Percentiles rank a stretch among this genome's conserved stretches.
Evolutionary conservation across 2,113 vertebrate species (phyloP).

Genomic region (Triplophysa rosa): DNA sequence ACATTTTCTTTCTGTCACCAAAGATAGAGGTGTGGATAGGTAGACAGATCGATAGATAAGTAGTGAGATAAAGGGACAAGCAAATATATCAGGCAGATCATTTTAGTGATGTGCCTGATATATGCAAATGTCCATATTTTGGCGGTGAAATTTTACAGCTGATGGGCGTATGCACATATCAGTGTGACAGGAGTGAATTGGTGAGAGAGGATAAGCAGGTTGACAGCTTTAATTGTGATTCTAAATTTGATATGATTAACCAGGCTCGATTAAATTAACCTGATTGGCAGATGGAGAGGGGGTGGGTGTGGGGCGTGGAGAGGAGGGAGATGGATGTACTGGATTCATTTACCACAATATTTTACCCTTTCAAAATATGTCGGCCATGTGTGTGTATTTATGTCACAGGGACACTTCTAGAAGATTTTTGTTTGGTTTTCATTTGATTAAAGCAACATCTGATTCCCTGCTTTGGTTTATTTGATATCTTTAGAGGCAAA

Average conservation of each 20-base stretch:
- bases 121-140: neutral
- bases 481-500: neutral
- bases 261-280: slow-evolving; percentile 65
- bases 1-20: neutral
- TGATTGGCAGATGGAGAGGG: slow-evolving; percentile 69
- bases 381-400: neutral
- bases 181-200: slow-evolving; percentile 35
- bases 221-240: slow-evolving; percentile 59
- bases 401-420: neutral
- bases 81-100: neutral
- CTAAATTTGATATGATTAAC: slow-evolving; percentile 69
- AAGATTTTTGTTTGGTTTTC: neutral
- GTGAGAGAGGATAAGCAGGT: slow-evolving; percentile 33
- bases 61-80: neutral
- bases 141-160: neutral
- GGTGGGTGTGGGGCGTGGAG: neutral
- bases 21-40: neutral
- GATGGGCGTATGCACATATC: slow-evolving; percentile 19
- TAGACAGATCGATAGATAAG: neutral
- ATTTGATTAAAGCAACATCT: neutral
- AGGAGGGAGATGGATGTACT: slow-evolving; percentile 15
- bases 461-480: neutral
- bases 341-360: neutral
- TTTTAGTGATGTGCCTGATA: neutral
- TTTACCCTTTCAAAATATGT: neutral